phyloP scores from a whole-genome alignment of 2,797 vertebrate species.

The Melanotaenia trifasciata region DNA sequence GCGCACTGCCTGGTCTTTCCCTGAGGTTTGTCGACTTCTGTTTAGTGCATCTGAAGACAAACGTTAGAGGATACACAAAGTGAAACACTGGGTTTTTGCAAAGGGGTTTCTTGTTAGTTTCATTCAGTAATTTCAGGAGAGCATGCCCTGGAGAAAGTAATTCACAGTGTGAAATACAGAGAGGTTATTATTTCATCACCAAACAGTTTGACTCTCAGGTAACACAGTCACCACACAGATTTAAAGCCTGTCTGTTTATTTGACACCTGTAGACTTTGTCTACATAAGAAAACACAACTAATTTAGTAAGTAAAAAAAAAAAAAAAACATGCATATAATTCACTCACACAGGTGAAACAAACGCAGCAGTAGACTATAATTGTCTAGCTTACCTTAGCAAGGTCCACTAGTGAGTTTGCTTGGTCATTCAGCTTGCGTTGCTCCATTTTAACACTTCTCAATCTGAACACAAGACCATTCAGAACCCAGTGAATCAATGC shows the following conservation, averaged over 20 bases:
- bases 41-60: conserved; percentile 74
- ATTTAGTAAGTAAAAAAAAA: conserved; percentile 50
- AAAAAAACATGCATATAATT: conserved; percentile 58
- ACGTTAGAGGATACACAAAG: conserved; percentile 50
- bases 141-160: conserved; percentile 28
- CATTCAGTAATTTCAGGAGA: conserved; percentile 45
- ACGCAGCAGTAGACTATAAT: conserved; percentile 67
- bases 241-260: conserved; percentile 85
- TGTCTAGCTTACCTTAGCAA: conserved; percentile 94
- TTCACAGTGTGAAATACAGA: conserved; percentile 53
- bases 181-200: conserved; percentile 43
- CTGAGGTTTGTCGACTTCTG: conserved; percentile 76
- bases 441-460: conserved; percentile 99
- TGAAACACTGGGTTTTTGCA: conserved; percentile 31
- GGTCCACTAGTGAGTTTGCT: conserved; percentile 99
- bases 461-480: conserved; percentile 92
- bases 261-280: conserved; percentile 90
- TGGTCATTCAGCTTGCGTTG: conserved; percentile 99
- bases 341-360: conserved; percentile 61
- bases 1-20: conserved; percentile 76
- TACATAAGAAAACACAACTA: conserved; percentile 54
- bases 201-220: conserved; percentile 27
- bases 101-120: conserved; percentile 25
- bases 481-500: conserved; percentile 84
- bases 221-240: conserved; percentile 48